A percentile compares a stretch with the other conserved stretches of the same genome.
phyloP scores from a whole-genome alignment of 2,797 vertebrate species.

The Bovichtus diacanthus region DNA sequence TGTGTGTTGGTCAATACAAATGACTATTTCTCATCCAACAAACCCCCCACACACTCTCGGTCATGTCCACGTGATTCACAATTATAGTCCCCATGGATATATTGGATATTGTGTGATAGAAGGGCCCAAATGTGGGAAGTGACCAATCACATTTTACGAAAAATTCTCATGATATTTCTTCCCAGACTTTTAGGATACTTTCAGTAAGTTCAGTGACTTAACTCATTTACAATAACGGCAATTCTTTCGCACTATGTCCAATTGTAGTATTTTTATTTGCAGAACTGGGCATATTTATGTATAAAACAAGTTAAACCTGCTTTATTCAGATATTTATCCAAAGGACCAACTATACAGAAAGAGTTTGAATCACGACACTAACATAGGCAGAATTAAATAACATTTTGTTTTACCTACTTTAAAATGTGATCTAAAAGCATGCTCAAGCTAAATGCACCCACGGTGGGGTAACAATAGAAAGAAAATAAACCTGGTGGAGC shows the following conservation, averaged over 20 bases:
- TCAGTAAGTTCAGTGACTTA: neutral
- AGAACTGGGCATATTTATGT: neutral
- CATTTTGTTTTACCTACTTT: neutral
- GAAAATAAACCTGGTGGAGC: neutral
- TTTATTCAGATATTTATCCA: neutral
- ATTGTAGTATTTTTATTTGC: neutral
- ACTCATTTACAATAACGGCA: neutral
- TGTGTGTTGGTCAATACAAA: slow-evolving; percentile 74
- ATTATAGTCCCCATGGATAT: slow-evolving; percentile 78
- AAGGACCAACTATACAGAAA: neutral
- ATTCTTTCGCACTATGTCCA: neutral
- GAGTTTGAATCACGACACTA: neutral
- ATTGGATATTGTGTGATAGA: slow-evolving; percentile 82
- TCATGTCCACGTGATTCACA: slow-evolving; percentile 86
- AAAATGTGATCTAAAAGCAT: neutral
- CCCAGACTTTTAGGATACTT: too few relatives aligned
- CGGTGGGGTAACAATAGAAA: neutral
- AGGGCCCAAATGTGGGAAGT: slow-evolving; percentile 54
- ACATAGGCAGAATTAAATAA: neutral
- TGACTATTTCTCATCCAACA: slow-evolving; percentile 72
- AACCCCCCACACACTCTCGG: slow-evolving; percentile 69
- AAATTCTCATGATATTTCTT: slow-evolving; percentile 5
- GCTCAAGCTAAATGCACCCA: neutral
- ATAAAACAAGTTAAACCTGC: neutral
- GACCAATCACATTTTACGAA: slow-evolving; percentile 76